Percentiles rank a stretch among this genome's conserved stretches.
Evolutionary conservation across 64 coral and sea anemone genomes (phyloP).

Genomic region (Porites australiensis): DNA sequence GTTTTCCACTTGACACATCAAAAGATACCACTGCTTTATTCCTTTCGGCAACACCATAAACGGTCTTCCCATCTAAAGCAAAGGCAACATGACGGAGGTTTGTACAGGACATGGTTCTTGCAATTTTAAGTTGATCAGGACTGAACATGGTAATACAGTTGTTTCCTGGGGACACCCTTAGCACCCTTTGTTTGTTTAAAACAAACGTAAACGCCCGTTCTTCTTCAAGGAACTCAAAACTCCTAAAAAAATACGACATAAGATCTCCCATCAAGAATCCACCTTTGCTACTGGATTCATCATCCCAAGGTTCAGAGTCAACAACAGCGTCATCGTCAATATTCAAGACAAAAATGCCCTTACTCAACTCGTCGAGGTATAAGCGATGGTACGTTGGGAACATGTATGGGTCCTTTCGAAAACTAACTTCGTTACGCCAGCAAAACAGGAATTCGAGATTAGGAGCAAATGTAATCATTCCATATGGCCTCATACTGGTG

Average conservation of each 20-base stretch:
- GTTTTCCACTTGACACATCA: too few relatives aligned
- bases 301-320: neutral
- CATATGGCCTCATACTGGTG: neutral
- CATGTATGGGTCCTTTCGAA: neutral
- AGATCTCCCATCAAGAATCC: slow-evolving; percentile 3
- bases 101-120: too few relatives aligned
- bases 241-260: neutral
- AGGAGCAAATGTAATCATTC: neutral
- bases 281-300: neutral
- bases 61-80: too few relatives aligned
- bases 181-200: neutral
- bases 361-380: neutral
- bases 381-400: neutral
- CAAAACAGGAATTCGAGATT: neutral
- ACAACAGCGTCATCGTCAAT: too few relatives aligned
- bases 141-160: neutral
- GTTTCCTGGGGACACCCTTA: neutral
- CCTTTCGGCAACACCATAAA: too few relatives aligned
- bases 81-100: too few relatives aligned
- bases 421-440: neutral
- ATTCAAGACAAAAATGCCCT: neutral
- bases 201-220: neutral
- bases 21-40: too few relatives aligned
- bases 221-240: neutral
- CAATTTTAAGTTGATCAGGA: neutral